Percentiles rank a stretch among this genome's conserved stretches.
These are phyloP conservation scores for Xenopus borealis DNA, from an alignment of 2,113 vertebrate genomes.

Conservation along the genomic window DNA sequence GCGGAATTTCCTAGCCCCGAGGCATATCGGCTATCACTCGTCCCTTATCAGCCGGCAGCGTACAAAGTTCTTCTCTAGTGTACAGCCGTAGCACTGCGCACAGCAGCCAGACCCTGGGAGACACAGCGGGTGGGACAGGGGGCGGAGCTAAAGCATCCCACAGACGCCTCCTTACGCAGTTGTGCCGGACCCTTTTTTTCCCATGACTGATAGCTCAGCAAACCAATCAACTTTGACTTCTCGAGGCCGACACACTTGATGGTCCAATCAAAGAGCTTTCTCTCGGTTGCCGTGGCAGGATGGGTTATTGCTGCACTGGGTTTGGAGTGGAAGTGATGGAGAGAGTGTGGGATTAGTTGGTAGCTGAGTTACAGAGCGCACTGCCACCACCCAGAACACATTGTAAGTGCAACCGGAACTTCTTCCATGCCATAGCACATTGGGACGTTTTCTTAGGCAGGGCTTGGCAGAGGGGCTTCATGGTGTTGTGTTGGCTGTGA, in stretches of 20 bases:
- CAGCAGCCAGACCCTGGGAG: conserved; percentile 17
- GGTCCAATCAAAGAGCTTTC: not conserved
- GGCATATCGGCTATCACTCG: not conserved
- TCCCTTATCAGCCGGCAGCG: not conserved
- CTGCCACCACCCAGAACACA: no score
- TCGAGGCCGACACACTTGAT: not conserved
- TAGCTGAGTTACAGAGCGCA: no score
- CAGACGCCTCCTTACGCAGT: conserved; percentile 1
- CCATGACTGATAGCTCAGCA: conserved; percentile 12
- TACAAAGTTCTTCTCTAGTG: not conserved
- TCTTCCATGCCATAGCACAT: no score
- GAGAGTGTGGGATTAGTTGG: no score
- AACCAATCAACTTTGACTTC: conserved; percentile 1
- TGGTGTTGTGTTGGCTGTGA: no score
- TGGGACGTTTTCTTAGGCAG: no score
- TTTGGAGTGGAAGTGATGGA: no score
- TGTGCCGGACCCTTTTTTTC: conserved; percentile 2
- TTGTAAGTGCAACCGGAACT: no score
- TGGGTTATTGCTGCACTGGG: not conserved
- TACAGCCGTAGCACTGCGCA: conserved; percentile 12
- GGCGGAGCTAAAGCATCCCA: conserved; percentile 10
- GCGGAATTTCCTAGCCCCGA: not conserved
- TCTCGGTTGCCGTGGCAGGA: not conserved
- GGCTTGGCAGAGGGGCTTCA: no score
- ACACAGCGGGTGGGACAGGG: conserved; percentile 19